Percentiles rank a stretch among this genome's conserved stretches.
Conservation (phyloP, 2,797 vertebrate species). For the Bradypodion ventrale region DNA sequence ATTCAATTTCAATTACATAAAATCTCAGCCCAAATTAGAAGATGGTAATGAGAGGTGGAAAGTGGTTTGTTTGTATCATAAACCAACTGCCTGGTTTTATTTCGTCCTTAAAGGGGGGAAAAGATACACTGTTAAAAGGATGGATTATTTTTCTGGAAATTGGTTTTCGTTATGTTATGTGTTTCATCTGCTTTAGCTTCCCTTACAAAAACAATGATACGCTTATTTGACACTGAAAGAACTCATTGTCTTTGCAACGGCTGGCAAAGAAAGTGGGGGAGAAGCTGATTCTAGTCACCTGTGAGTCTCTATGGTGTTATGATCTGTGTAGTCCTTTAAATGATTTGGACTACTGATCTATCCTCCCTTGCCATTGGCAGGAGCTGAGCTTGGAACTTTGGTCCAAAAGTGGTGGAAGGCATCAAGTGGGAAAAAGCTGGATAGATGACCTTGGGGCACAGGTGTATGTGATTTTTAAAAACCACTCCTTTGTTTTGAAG, state of each 20-base stretch:
- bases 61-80: slow-evolving; percentile 40
- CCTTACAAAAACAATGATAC: slow-evolving; percentile 40
- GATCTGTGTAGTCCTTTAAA: background rate
- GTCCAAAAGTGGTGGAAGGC: too few species aligned
- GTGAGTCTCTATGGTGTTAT: background rate
- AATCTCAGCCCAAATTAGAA: slow-evolving; percentile 39
- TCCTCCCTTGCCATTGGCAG: too few species aligned
- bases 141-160: slow-evolving; percentile 53
- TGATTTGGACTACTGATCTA: background rate
- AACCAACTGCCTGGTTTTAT: slow-evolving; percentile 24
- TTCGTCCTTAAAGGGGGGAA: background rate
- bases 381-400: too few species aligned
- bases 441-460: too few species aligned
- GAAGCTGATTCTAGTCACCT: background rate
- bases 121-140: slow-evolving; percentile 22
- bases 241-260: slow-evolving; percentile 23
- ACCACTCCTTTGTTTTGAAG: too few species aligned
- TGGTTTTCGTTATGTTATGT: slow-evolving; percentile 41
- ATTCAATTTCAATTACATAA: slow-evolving; percentile 46
- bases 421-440: too few species aligned
- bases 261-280: slow-evolving; percentile 41
- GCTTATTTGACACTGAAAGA: slow-evolving; percentile 49
- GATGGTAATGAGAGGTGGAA: slow-evolving; percentile 42
- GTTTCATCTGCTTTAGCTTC: slow-evolving; percentile 45
- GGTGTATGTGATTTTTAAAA: too few species aligned